phyloP scores from a whole-genome alignment of 2,797 vertebrate species.

The Mus spretus region DNA sequence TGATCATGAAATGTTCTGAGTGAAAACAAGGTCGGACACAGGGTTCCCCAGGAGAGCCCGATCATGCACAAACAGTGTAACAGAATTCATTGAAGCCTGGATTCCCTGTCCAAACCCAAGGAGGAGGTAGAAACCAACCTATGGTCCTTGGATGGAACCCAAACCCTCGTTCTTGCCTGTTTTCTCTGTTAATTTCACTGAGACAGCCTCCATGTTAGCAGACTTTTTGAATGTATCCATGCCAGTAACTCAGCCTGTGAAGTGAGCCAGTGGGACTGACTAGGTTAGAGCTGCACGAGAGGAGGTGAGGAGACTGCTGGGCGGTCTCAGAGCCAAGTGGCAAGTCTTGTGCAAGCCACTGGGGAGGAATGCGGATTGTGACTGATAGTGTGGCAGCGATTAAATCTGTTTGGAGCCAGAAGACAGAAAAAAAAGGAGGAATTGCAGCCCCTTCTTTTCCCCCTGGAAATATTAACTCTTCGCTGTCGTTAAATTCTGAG shows the following conservation, averaged over 20 bases:
- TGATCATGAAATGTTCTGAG: constrained; percentile 65
- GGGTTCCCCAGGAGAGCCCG: not conserved
- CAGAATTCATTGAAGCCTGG: not conserved
- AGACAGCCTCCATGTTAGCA: constrained; percentile 43
- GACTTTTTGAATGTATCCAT: constrained; percentile 31
- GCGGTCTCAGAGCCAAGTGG: not conserved
- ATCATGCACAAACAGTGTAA: not conserved
- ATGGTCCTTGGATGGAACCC: constrained; percentile 34
- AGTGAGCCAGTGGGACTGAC: not conserved
- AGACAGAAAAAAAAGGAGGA: constrained; percentile 65
- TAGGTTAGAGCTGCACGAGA: constrained; percentile 54
- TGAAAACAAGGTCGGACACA: constrained; percentile 17
- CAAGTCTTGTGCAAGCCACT: not conserved
- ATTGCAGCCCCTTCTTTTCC: constrained; percentile 56
- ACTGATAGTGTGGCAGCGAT: constrained; percentile 63
- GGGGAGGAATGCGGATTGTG: constrained; percentile 65
- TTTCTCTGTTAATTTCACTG: constrained; percentile 48
- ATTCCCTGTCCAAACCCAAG: not conserved
- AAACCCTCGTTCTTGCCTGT: not conserved
- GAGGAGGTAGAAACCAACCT: not conserved
- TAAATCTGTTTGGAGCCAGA: constrained; percentile 71
- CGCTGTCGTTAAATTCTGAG: not conserved
- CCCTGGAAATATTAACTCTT: not conserved
- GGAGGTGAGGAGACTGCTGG: constrained; percentile 33
- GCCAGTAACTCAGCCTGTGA: constrained; percentile 46